Evolutionary conservation across 2,113 vertebrate species (phyloP).

Genomic region (Myxocyprinus asiaticus): DNA sequence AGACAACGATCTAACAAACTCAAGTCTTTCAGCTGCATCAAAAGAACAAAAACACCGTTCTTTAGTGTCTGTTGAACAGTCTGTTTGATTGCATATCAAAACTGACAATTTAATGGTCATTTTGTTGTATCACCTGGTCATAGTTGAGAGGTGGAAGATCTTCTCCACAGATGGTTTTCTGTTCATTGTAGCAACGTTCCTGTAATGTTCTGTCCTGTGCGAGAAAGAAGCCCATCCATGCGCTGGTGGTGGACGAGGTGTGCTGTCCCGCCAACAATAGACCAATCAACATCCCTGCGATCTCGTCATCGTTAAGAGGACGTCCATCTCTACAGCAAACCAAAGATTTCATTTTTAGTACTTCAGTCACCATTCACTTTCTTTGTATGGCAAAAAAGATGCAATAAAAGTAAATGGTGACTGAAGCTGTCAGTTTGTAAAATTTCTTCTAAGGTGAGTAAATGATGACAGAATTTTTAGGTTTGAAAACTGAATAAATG

Average conservation of each 20-base stretch:
- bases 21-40: slow-evolving; percentile 87
- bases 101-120: background rate
- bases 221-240: slow-evolving; percentile 96
- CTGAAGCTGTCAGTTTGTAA: no score
- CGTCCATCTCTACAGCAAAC: slow-evolving; percentile 78
- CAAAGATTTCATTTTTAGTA: no score
- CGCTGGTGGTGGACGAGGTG: slow-evolving; percentile 94
- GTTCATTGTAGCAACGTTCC: slow-evolving; percentile 86
- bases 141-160: slow-evolving; percentile 81
- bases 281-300: slow-evolving; percentile 92
- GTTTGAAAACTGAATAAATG: no score
- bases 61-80: background rate
- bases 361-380: no score
- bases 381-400: no score
- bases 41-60: background rate
- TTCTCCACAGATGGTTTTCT: slow-evolving; percentile 85
- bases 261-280: slow-evolving; percentile 94
- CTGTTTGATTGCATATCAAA: background rate
- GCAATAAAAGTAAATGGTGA: no score
- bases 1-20: slow-evolving; percentile 89
- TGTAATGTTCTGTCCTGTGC: slow-evolving; percentile 83
- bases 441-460: no score
- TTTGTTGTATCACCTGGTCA: slow-evolving; percentile 79
- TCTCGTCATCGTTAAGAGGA: slow-evolving; percentile 80
- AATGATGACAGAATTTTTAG: no score